Evolutionary conservation across 2,888 invertebrate genomes (phyloP), one percentile per base, ranked within the genome.

Genomic region (Leucophora obtusa): DNA sequence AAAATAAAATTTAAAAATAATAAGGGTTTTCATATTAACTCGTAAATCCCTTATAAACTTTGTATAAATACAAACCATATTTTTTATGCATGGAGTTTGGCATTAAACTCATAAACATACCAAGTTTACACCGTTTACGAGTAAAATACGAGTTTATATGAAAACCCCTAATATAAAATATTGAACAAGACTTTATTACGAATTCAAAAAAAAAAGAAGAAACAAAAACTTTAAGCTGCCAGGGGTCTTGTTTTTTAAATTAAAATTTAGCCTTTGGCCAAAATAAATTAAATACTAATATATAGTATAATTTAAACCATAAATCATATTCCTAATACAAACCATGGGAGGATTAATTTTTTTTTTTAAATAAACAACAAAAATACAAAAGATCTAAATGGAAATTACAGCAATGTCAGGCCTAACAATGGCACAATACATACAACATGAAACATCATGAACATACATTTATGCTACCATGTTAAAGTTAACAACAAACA

Each of bases 351-450:
- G 11, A 9, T 11, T 38, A 28, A 28, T 6, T 28, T 1, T 28
- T 28, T n/a, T 28, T 7, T 11, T 1, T 3, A 38, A 38, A 38
- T 5, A 47, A 47, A 47, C 43, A 47, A 47, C 5, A 14, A n/a
- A 47, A n/a, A 47, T n/a, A 47, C n/a, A 47, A 47, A 47, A 47
- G 43, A n/a, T n/a, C n/a, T 47, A 4, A 47, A 47, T 47, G 43
- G 6, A n/a, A 47, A 47, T 47, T 47, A 47, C 14, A 38, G 6
- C 1, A 38, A 14, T 47, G 43, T 38, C 14, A 11, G 38, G 1
- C 2, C 38, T 11, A 38, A n/a, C 43, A 47, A 47, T 47, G 43
- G 14, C n/a, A n/a, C n/a, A 47, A n/a, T 28, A 28, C 28, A 47
- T n/a, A n/a, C 43, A 47, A n/a, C 2, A 47, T n/a, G 3, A n/a